Conservation (phyloP, 2,113 vertebrate species). For the Centropus bengalensis region DNA sequence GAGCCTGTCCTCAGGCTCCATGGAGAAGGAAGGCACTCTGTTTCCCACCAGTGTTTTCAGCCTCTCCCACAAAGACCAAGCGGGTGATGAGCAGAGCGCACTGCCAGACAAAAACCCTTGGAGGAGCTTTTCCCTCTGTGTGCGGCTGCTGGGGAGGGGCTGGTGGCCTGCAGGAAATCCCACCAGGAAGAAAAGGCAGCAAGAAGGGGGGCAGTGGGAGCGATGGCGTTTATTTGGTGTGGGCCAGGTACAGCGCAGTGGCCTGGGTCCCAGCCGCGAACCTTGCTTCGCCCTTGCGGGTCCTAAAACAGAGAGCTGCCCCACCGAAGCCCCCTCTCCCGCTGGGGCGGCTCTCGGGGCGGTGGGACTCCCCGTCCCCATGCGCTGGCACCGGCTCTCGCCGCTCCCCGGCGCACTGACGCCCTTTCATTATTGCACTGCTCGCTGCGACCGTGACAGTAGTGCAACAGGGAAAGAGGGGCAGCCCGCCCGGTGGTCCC, state of each 20-base stretch:
- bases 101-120: neutral
- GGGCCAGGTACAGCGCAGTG: neutral
- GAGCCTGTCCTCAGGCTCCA: neutral
- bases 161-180: neutral
- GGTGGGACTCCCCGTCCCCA: neutral
- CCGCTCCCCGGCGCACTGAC: slow-evolving; percentile 78
- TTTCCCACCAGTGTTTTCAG: neutral
- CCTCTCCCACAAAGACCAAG: neutral
- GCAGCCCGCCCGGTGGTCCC: slow-evolving; percentile 76
- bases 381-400: neutral
- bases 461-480: slow-evolving; percentile 96
- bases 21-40: neutral
- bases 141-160: neutral
- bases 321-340: neutral
- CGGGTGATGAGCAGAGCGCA: neutral
- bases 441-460: slow-evolving; percentile 87
- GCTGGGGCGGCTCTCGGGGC: neutral
- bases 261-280: neutral
- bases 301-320: slow-evolving; percentile 35
- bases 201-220: neutral
- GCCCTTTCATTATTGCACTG: slow-evolving; percentile 98
- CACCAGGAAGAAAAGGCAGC: slow-evolving; percentile 27
- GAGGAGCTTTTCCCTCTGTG: neutral
- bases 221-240: slow-evolving; percentile 42
- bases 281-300: neutral